Conservation (phyloP, 2,888 invertebrate genomes). For the Nomada hirtipes region DNA sequence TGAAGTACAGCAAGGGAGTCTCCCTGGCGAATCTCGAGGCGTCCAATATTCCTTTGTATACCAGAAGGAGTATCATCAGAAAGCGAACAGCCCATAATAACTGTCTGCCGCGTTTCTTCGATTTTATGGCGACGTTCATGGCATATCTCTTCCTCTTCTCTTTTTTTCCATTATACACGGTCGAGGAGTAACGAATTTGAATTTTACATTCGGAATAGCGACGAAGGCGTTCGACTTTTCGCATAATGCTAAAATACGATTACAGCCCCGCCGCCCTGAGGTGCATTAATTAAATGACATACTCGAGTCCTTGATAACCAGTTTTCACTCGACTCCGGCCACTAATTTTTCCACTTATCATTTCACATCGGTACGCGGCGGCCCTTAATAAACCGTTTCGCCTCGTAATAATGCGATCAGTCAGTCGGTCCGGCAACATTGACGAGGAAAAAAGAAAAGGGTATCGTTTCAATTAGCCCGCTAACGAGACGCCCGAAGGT, state of each 20-base stretch:
- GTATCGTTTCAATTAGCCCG: conserved; percentile 50
- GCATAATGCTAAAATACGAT: conserved; percentile 34
- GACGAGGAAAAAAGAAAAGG: not conserved
- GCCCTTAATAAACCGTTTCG: conserved; percentile 27
- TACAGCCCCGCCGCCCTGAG: not conserved
- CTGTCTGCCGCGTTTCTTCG: conserved; percentile 54
- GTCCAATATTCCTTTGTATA: conserved; percentile 27
- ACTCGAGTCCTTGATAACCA: conserved; percentile 44
- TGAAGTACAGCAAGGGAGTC: conserved; percentile 16
- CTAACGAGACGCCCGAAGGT: conserved; percentile 48
- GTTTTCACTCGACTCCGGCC: conserved; percentile 23
- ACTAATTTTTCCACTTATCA: conserved; percentile 40
- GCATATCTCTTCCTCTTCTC: conserved; percentile 5
- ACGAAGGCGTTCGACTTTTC: conserved; percentile 20
- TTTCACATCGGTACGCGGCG: conserved; percentile 6
- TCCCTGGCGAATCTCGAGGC: conserved; percentile 32
- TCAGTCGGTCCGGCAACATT: conserved; percentile 21
- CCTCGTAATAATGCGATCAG: conserved; percentile 42
- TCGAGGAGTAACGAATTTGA: conserved; percentile 17
- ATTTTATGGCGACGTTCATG: conserved; percentile 47
- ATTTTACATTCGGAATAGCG: conserved; percentile 7
- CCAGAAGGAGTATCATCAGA: conserved; percentile 47
- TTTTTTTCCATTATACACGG: conserved; percentile 11
- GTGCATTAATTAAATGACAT: conserved; percentile 15
- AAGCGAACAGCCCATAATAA: conserved; percentile 61